Base-by-base conservation (phyloP, 2,797 vertebrate genomes). In the Glossophaga mutica region DNA sequence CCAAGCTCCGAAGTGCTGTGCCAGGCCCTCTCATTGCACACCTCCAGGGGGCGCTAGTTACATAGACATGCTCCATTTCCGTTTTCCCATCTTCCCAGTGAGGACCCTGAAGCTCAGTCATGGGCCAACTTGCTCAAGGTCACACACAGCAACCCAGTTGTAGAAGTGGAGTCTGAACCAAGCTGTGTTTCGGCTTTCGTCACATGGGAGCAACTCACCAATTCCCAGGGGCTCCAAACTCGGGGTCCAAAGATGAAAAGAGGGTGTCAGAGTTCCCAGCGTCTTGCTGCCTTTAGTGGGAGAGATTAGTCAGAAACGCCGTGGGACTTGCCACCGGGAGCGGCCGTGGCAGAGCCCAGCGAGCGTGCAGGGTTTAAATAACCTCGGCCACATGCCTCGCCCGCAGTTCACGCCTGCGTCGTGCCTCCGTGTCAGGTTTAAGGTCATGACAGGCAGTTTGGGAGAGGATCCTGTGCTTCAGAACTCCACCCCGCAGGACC, bases 271-370 rank as follows among this genome's bases (percentile, higher is more conserved):
- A 16, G 5, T 22, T 46, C 24, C 74, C 39, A 46, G 50, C 44
- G 2, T 24, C 22, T 39, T 39, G 11, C 9, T 21, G 42, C 6
- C 1, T 26, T 32, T 48, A 73, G 0, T 21, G 7, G 42, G 39
- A 39, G 29, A 16, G 42, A 29, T 62, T 6, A 16, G 81, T 46
- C 8, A 19, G 70, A 59, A 39, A n/a, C 0, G 9, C n/a, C 9
- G 21, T 9, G 21, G 6, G 52, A 7, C 8, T 19, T 15, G 37
- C 57, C 22, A 0, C 0, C 0, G 42, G 11, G 16, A 32, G 14
- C 15, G 6, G 32, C 62, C 15, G 6, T n/a, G 10, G 32, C 62
- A 65, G 55, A 10, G 55, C 55, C 55, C 55, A 15, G 22, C 1
- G 14, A 1, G 6, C 2, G 2, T 3, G 19, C 4, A 1, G 1